Base-by-base conservation (phyloP, 2,888 invertebrate genomes). In the Cantharis nigra region DNA sequence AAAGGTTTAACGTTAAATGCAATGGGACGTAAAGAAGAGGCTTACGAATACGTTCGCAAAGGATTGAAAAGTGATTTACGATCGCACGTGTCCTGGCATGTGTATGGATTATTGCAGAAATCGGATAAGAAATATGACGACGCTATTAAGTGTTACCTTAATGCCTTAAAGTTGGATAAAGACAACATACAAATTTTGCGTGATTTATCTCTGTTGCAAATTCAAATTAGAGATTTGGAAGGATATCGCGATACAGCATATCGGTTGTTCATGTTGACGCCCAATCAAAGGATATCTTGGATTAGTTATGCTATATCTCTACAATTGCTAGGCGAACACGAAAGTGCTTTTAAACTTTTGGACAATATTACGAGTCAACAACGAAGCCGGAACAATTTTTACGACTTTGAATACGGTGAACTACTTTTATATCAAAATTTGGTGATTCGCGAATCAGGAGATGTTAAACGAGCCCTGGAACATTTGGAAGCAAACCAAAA, bases 31-130 rank as follows among this genome's bases (percentile, higher is more conserved):
- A 98, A 99, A 89, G 98, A 98, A 83, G 99, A 99, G 90, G 99
- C 99, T 4, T 98, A 98, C 88, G 99, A 99, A 87, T 96, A 97
- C 92, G 99, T 99, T 5, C 93, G 97, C 76, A 91, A 96, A 83
- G 99, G 99, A 69, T 92, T 99, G 77, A 93, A 97, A 81, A 98
- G 98, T 90, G 99, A 99, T 89, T 91, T 99, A 71, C 95, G 94
- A 86, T 99, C 99, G 71, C 98, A 99, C 87, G 98, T 99, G 69
- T 99, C 99, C 89, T 99, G 99, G 99, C 99, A 99, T 87, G 99
- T 99, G 69, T 99, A 97, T 86, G 99, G 99, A 5, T 91, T 99
- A 74, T 91, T 99, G 49, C 98, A 99, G 88, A 90, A 98, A 78
- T 98, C 98, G 62, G 99, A 99, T 87, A 97, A 99, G 88, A 99